These are phyloP conservation scores for Sibirionetta formosa DNA, from an alignment of 2,797 vertebrate genomes.

Conservation along the genomic window DNA sequence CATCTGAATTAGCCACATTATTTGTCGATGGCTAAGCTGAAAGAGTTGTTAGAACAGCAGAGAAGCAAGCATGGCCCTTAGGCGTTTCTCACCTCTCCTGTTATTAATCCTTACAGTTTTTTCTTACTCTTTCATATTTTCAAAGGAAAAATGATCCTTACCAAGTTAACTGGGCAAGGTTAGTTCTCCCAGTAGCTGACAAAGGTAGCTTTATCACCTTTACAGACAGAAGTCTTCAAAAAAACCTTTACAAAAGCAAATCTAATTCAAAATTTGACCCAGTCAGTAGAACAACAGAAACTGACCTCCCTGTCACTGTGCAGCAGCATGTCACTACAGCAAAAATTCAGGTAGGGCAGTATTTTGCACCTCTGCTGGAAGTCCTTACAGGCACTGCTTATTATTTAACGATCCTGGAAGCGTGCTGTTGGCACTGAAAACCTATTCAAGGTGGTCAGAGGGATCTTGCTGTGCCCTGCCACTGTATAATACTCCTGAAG, in stretches of 20 bases:
- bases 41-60: neutral
- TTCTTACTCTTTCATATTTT: neutral
- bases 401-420: neutral
- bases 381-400: neutral
- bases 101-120: neutral
- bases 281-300: neutral
- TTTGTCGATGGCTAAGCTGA: neutral
- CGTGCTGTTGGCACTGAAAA: neutral
- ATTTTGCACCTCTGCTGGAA: neutral
- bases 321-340: neutral
- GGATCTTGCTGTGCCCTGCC: neutral
- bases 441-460: neutral
- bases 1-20: neutral
- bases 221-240: neutral
- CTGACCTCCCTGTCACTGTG: fast-evolving
- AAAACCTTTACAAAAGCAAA: neutral
- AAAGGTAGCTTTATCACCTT: neutral
- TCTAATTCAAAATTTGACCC: neutral
- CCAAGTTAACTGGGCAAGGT: neutral
- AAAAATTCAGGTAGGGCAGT: neutral
- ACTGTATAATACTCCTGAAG: neutral
- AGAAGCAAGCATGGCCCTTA: neutral
- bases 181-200: neutral
- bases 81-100: neutral
- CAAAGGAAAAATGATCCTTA: neutral